Evolutionary conservation across 2,113 vertebrate genomes (phyloP), one percentile per base, ranked within the genome.

Genomic region (Nothobranchius furzeri): DNA sequence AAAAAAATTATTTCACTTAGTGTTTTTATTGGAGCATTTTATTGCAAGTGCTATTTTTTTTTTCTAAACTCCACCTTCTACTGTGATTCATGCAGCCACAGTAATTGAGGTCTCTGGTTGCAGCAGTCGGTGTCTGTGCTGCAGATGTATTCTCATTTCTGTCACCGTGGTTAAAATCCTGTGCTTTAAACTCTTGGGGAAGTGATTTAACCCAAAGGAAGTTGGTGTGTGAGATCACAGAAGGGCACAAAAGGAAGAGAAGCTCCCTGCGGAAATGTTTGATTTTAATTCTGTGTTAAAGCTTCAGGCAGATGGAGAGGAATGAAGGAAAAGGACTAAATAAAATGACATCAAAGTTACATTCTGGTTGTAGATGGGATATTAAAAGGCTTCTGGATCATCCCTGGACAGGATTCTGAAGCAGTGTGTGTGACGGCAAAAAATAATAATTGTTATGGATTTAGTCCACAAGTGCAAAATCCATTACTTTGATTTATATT

Each of bases 381-480:
- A 60, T 82, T 76, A 63, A 81, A 78, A 71, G 43, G 52, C 75
- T 75, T 46, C 50, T 25, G 30, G 30, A 48, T 79, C 56, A n/a
- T 64, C 49, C 15, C 48, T 76, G 82, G 82, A 84, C 9, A 2
- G 8, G 3, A 62, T 68, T 82, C 82, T 54, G 37, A 81, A 64
- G 83, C 71, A 15, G 25, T 12, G 35, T 60, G 73, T 4, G 4
- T 68, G 59, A 72, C 40, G 62, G 67, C 72, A 54, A 75, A 50
- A 76, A 57, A 81, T 40, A 20, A 20, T 14, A 58, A 64, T 68
- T 7, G 52, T 49, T n/a, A 70, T 82, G 80, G 69, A 69, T 24
- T 9, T 35, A 53, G 42, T 79, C 82, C 75, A 73, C 64, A 65
- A 76, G 73, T 62, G 24, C 25, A 67, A 15, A 42, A 51, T 76